Percentiles rank a stretch among this genome's conserved stretches.
Evolutionary conservation across 2,797 vertebrate genomes (phyloP).

Genomic region (Sorex maritimensis): DNA sequence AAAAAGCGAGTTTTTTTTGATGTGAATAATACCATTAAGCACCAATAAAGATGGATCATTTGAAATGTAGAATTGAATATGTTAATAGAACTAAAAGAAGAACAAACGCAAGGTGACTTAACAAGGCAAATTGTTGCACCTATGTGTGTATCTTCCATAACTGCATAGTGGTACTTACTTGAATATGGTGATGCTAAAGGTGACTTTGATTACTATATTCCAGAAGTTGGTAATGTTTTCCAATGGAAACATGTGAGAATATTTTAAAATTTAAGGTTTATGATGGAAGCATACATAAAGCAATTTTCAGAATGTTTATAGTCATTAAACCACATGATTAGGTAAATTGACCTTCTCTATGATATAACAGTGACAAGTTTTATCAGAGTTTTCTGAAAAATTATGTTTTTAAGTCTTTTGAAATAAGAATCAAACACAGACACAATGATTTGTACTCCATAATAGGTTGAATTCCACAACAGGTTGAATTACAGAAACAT

Average conservation of each 20-base stretch:
- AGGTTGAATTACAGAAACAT: no score
- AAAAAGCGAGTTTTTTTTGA: no score
- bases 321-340: constrained; percentile 4
- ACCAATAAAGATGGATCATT: background rate
- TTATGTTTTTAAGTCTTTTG: no score
- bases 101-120: accelerated
- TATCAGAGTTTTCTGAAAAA: no score
- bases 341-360: background rate
- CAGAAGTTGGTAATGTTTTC: background rate
- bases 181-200: no score
- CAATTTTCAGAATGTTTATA: background rate
- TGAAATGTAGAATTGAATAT: background rate
- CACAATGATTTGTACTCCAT: background rate
- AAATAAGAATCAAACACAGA: background rate
- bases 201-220: background rate
- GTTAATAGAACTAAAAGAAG: background rate
- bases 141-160: accelerated
- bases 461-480: background rate
- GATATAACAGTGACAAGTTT: no score
- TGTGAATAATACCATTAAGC: background rate
- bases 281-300: background rate
- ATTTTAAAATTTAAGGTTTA: background rate
- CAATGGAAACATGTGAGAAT: background rate
- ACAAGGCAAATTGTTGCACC: accelerated
- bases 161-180: no score